Percentiles rank a stretch among this genome's conserved stretches.
phyloP scores from a whole-genome alignment of 2,113 vertebrate genomes.

The Centropristis striata region DNA sequence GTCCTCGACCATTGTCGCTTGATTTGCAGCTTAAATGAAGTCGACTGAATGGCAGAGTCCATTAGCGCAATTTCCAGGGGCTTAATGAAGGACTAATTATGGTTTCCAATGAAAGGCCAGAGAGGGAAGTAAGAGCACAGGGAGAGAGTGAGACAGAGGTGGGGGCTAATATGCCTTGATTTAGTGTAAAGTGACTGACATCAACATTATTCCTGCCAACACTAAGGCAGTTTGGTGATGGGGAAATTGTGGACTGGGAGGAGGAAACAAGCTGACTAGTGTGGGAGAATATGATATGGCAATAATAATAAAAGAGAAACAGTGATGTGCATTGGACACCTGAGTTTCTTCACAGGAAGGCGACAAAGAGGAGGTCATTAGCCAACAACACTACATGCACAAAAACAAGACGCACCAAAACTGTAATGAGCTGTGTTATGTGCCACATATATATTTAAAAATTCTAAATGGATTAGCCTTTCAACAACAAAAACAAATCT shows the following conservation, averaged over 20 bases:
- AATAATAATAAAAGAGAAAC: slow-evolving; percentile 7
- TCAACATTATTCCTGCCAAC: slow-evolving; percentile 64
- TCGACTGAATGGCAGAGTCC: slow-evolving; percentile 73
- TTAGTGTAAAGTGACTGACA: slow-evolving; percentile 68
- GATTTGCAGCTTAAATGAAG: slow-evolving; percentile 79
- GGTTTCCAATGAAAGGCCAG: slow-evolving; percentile 64
- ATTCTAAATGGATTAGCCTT: background rate
- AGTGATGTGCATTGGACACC: background rate
- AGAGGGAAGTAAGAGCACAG: slow-evolving; percentile 54
- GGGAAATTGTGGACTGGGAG: slow-evolving; percentile 35
- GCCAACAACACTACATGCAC: background rate
- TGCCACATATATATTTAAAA: background rate
- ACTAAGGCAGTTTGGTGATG: slow-evolving; percentile 48
- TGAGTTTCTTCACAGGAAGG: slow-evolving; percentile 18
- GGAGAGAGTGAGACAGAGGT: slow-evolving; percentile 34
- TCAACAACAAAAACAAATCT: background rate
- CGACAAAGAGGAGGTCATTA: background rate
- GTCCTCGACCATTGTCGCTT: slow-evolving; percentile 60
- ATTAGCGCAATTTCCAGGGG: slow-evolving; percentile 78
- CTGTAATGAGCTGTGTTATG: slow-evolving; percentile 5
- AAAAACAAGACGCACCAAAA: background rate
- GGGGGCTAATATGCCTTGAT: slow-evolving; percentile 57
- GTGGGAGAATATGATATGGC: slow-evolving; percentile 7
- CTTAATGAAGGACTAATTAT: slow-evolving; percentile 84
- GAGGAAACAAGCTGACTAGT: slow-evolving; percentile 3